These are phyloP conservation scores for Phorcus lineatus DNA, from an alignment of 2,888 invertebrate genomes.

Conservation along the genomic window DNA sequence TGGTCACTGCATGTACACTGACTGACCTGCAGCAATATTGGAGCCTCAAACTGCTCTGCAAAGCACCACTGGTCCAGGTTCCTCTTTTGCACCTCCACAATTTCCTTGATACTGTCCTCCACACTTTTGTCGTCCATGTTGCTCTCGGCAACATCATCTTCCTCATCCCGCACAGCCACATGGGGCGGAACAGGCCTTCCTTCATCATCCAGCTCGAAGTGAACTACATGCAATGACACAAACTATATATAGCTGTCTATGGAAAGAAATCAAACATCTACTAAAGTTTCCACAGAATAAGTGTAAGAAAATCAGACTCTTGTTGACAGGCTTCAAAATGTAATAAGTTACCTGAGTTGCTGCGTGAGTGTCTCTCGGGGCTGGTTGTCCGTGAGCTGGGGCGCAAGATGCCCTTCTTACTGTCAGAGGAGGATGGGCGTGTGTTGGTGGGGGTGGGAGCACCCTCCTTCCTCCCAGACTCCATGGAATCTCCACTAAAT, in stretches of 20 bases:
- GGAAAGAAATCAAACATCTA: too few relatives aligned
- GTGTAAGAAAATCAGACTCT: too few relatives aligned
- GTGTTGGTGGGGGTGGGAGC: slow-evolving; percentile 29
- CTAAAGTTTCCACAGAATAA: neutral
- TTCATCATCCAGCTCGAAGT: slow-evolving; percentile 64
- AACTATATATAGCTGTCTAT: neutral
- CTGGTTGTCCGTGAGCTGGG: slow-evolving; percentile 54
- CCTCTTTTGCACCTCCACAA: slow-evolving; percentile 70
- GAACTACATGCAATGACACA: slow-evolving; percentile 51
- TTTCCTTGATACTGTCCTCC: slow-evolving; percentile 65
- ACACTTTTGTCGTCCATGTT: slow-evolving; percentile 55
- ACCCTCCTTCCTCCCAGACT: neutral
- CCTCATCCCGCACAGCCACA: slow-evolving; percentile 39
- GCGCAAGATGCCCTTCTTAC: slow-evolving; percentile 61
- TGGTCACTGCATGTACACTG: neutral
- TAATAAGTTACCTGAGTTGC: slow-evolving; percentile 54
- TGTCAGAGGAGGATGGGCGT: slow-evolving; percentile 52
- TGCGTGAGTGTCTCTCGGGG: slow-evolving; percentile 49
- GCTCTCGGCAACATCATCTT: slow-evolving; percentile 42
- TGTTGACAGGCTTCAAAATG: too few relatives aligned
- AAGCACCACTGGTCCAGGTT: slow-evolving; percentile 75
- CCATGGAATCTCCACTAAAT: neutral
- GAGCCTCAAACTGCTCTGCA: slow-evolving; percentile 73
- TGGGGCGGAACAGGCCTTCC: slow-evolving; percentile 48
- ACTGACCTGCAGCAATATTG: slow-evolving; percentile 71